Evolutionary conservation across 2,113 vertebrate genomes (phyloP).

Genomic region (Erpornis zantholeuca): DNA sequence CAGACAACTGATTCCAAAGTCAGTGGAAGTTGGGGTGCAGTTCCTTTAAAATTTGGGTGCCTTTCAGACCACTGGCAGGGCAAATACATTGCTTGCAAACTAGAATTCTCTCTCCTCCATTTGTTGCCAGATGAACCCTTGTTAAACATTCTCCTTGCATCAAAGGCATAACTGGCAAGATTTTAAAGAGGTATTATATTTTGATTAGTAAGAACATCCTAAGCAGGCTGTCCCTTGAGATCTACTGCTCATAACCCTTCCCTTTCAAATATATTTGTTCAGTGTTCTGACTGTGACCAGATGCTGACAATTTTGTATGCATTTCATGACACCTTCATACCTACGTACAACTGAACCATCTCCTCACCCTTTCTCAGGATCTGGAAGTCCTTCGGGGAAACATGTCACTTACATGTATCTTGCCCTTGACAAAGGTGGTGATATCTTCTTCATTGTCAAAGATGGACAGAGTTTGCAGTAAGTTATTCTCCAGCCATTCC

Average conservation of each 20-base stretch:
- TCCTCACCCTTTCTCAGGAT: background rate
- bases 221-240: background rate
- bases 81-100: background rate
- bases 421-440: slow-evolving; percentile 97
- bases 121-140: background rate
- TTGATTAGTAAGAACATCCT: background rate
- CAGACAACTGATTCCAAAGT: background rate
- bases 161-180: background rate
- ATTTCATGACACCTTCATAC: background rate
- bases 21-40: background rate
- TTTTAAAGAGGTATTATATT: background rate
- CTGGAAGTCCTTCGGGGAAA: background rate
- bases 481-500: slow-evolving; percentile 96
- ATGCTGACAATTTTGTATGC: background rate
- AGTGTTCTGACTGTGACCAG: background rate
- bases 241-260: background rate
- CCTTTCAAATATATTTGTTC: background rate
- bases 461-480: slow-evolving; percentile 94
- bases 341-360: background rate
- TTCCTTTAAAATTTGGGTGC: background rate
- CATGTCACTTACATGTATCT: slow-evolving; percentile 83
- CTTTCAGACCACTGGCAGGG: background rate
- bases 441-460: slow-evolving; percentile 96
- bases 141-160: background rate
- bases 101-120: background rate